phyloP scores from a whole-genome alignment of 2,113 vertebrate genomes.

The Eira barbara region DNA sequence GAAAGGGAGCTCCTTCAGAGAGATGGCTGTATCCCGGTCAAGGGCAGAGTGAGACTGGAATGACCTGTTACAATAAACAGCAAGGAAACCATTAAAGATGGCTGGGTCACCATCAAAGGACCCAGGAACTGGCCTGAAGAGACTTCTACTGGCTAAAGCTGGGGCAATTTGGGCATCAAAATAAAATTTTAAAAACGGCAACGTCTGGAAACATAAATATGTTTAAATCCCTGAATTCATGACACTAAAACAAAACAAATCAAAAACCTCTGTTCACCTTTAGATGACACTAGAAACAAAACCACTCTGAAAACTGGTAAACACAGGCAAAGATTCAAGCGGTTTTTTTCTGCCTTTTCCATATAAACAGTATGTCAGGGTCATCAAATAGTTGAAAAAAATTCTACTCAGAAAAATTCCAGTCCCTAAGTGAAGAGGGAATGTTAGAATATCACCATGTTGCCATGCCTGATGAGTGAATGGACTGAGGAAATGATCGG shows the following conservation, averaged over 20 bases:
- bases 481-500: neutral
- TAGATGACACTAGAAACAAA: neutral
- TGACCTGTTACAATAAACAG: neutral
- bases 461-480: neutral
- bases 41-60: neutral
- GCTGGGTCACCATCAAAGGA: neutral
- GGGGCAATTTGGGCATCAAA: neutral
- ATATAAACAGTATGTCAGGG: neutral
- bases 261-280: slow-evolving; percentile 3
- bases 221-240: neutral
- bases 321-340: neutral
- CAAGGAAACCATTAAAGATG: neutral
- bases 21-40: neutral
- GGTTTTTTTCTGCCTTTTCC: neutral
- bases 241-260: neutral
- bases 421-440: neutral
- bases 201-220: neutral
- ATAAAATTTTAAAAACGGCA: neutral
- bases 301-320: slow-evolving; percentile 22
- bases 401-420: slow-evolving; percentile 10
- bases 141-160: neutral
- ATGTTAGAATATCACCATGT: neutral
- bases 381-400: neutral
- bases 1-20: neutral
- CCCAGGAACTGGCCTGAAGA: neutral